These are phyloP conservation scores for Poeciliopsis gracilis DNA, from an alignment of 2,797 vertebrate genomes.

Conservation along the genomic window DNA sequence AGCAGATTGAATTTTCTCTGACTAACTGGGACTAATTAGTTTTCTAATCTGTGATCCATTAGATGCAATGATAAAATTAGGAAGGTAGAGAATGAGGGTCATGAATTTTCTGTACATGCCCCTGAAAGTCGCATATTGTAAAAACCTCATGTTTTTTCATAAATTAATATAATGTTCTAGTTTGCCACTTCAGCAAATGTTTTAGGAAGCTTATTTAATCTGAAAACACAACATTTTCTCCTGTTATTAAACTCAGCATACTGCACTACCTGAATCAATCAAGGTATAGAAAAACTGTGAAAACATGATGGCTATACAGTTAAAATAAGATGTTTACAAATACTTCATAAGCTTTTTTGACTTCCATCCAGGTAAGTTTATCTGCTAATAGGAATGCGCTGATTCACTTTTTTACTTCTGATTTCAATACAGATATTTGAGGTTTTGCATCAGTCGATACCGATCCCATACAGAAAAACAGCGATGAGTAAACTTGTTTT, in stretches of 20 bases:
- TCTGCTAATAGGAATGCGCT: background rate
- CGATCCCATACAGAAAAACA: too few relatives aligned
- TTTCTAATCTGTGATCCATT: constrained; percentile 1
- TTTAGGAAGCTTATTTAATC: background rate
- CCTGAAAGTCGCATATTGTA: background rate
- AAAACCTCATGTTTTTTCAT: background rate
- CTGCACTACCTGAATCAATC: background rate
- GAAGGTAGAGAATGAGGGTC: background rate
- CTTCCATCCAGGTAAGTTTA: background rate
- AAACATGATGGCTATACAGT: background rate
- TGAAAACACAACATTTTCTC: background rate
- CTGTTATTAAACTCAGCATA: background rate
- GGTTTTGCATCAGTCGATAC: too few relatives aligned
- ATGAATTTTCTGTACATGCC: background rate
- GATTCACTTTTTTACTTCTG: too few relatives aligned
- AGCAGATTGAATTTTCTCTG: constrained; percentile 3
- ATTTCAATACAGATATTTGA: too few relatives aligned
- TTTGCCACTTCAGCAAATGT: background rate
- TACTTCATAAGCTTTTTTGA: background rate
- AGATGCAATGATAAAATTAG: background rate
- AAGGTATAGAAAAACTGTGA: background rate
- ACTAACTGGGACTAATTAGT: background rate
- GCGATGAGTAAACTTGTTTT: too few relatives aligned
- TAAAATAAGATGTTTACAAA: background rate
- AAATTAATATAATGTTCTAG: background rate